Conservation (phyloP, 2,888 invertebrate genomes). For the Petrolisthes cinctipes region DNA sequence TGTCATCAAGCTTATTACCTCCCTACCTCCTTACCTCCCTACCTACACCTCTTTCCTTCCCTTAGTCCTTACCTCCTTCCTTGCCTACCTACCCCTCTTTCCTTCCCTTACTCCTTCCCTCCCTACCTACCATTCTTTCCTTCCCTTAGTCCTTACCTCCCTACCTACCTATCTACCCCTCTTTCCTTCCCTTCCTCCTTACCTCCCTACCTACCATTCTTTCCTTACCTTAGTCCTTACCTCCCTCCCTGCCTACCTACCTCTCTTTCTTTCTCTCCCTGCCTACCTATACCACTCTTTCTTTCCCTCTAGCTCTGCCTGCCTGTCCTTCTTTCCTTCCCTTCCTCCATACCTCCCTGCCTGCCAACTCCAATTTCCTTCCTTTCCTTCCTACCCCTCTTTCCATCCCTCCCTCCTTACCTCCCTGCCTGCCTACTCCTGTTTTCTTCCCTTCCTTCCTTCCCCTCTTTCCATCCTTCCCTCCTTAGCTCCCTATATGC, state of each 20-base stretch:
- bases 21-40: not conserved
- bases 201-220: not conserved
- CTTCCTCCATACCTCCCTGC: constrained; percentile 73
- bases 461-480: constrained; percentile 8
- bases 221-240: not conserved
- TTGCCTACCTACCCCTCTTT: not conserved
- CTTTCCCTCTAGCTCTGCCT: not conserved
- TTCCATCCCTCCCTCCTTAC: constrained; percentile 6
- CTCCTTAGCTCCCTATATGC: too few relatives aligned
- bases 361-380: not conserved
- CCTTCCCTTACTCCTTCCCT: not conserved
- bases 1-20: not conserved
- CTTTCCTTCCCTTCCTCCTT: not conserved
- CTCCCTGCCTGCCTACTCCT: constrained; percentile 4
- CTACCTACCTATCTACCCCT: not conserved
- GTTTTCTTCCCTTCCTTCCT: constrained; percentile 15
- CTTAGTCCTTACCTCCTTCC: not conserved
- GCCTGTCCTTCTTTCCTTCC: not conserved
- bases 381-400: not conserved
- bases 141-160: not conserved
- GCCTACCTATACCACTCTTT: not conserved
- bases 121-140: not conserved
- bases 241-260: not conserved
- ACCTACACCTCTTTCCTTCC: not conserved
- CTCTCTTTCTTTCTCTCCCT: not conserved